Evolutionary conservation across 2,113 vertebrate species (phyloP).

Genomic region (Genyomyrus donnyi): DNA sequence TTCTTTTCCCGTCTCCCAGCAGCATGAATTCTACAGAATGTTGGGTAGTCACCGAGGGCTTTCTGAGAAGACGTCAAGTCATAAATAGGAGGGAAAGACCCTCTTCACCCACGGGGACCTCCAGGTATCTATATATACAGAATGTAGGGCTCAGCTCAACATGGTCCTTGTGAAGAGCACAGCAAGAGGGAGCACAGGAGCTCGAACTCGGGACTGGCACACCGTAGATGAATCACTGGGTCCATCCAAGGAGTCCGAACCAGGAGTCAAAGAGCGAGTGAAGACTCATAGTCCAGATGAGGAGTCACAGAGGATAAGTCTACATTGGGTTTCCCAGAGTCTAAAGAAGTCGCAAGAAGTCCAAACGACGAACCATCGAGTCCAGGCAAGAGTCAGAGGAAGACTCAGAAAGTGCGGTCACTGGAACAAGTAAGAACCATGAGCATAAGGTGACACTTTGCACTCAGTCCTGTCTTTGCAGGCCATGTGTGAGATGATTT

Average conservation of each 20-base stretch:
- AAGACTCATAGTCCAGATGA: not conserved
- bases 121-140: not conserved
- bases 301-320: not conserved
- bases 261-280: not conserved
- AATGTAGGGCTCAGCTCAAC: not conserved
- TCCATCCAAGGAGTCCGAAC: not conserved
- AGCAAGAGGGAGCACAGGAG: not conserved
- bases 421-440: constrained; percentile 1
- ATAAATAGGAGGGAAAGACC: not conserved
- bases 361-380: not conserved
- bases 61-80: not conserved
- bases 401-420: not conserved
- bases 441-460: not conserved
- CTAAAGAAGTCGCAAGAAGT: not conserved
- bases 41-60: not conserved
- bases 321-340: not conserved
- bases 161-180: not conserved
- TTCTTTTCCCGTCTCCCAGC: not conserved
- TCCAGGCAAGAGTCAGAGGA: not conserved
- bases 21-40: not conserved
- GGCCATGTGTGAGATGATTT: not conserved
- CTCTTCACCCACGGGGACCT: not conserved
- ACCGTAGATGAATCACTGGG: not conserved
- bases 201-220: not conserved
- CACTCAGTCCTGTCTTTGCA: not conserved